Conservation (phyloP, 2,888 invertebrate genomes). For the Calephelis perditalis region DNA sequence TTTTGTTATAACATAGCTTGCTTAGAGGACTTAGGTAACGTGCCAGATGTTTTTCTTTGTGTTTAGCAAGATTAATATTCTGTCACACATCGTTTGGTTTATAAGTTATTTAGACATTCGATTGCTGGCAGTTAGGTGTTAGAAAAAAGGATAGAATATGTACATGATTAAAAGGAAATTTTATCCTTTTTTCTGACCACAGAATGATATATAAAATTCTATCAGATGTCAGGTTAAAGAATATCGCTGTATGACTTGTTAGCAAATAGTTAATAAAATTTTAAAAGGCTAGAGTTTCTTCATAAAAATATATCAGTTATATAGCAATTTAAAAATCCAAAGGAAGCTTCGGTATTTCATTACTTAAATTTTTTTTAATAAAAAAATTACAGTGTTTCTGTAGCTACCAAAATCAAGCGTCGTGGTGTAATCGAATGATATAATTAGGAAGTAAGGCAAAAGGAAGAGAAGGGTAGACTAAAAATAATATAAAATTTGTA, state of each 20-base stretch:
- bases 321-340: background rate
- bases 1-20: slow-evolving; percentile 27
- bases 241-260: slow-evolving; percentile 6
- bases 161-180: background rate
- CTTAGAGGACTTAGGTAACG: slow-evolving; percentile 8
- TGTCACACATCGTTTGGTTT: slow-evolving; percentile 5
- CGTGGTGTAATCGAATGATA: background rate
- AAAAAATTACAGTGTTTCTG: background rate
- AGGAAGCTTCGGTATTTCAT: background rate
- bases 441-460: background rate
- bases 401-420: background rate
- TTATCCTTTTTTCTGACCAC: slow-evolving; percentile 10
- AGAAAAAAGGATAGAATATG: slow-evolving; percentile 11
- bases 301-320: background rate
- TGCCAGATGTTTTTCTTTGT: slow-evolving; percentile 10
- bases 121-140: background rate
- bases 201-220: background rate
- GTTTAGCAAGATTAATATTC: background rate
- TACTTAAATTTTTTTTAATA: background rate
- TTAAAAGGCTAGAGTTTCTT: no score
- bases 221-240: background rate
- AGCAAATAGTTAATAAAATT: no score
- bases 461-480: background rate
- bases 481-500: no score
- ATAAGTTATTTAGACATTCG: slow-evolving; percentile 1